Evolutionary conservation across 2,888 invertebrate species (phyloP).

Genomic region (Polia nebulosa): DNA sequence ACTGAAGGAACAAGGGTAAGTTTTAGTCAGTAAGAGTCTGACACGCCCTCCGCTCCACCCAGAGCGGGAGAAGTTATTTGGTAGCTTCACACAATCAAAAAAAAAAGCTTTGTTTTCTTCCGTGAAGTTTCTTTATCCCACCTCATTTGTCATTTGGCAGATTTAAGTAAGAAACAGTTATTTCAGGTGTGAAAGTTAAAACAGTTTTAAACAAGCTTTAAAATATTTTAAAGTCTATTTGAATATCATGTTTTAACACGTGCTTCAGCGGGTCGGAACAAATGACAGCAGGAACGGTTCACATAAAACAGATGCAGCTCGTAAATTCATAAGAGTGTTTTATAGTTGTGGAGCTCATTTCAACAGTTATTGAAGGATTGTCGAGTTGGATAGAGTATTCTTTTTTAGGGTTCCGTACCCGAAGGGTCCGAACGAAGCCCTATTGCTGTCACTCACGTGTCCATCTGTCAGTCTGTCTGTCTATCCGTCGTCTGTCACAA

Average conservation of each 20-base stretch:
- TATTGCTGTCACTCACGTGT: no score
- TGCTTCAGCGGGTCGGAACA: slow-evolving; percentile 22
- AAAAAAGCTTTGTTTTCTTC: background rate
- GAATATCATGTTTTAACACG: slow-evolving; percentile 24
- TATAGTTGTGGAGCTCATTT: slow-evolving; percentile 19
- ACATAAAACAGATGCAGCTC: slow-evolving; percentile 32
- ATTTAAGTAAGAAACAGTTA: no score
- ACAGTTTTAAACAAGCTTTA: slow-evolving; percentile 23
- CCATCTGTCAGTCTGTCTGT: no score
- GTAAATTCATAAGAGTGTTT: slow-evolving; percentile 29
- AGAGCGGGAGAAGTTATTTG: no score
- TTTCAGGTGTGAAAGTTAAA: slow-evolving; percentile 11
- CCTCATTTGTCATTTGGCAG: background rate
- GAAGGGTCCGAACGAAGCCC: no score
- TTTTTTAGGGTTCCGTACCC: no score
- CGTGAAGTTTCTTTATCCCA: background rate
- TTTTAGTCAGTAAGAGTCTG: no score
- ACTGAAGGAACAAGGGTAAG: no score
- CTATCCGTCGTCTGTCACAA: no score
- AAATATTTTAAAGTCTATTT: slow-evolving; percentile 26
- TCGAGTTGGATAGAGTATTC: background rate
- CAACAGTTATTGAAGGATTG: slow-evolving; percentile 12
- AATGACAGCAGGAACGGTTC: slow-evolving; percentile 15
- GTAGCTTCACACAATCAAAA: no score
- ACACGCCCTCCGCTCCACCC: no score